A percentile compares a stretch with the other conserved stretches of the same genome.
Conservation (phyloP, 64 coral and sea anemone genomes). For the Montipora cactus region DNA sequence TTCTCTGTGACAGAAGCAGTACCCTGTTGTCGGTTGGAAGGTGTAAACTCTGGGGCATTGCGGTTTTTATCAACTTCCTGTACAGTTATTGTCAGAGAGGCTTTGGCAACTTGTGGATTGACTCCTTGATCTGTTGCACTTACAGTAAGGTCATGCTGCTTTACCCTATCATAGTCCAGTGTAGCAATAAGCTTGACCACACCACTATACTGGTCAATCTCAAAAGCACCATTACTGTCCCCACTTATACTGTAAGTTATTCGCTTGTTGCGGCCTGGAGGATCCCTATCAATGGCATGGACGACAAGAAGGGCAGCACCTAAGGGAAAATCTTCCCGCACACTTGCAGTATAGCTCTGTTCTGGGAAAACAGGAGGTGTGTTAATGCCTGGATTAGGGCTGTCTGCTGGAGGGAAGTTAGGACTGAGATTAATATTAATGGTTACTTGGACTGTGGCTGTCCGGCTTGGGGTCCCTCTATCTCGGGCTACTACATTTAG, state of each 20-base stretch:
- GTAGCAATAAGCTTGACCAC: constrained; percentile 53
- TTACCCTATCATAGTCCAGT: constrained; percentile 53
- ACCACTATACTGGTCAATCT: constrained; percentile 61
- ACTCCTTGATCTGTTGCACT: constrained; percentile 45
- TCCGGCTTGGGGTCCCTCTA: constrained; percentile 34
- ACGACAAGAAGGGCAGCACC: constrained; percentile 71
- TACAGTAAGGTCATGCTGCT: constrained; percentile 62
- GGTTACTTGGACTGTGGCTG: not conserved
- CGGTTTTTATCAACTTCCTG: constrained; percentile 90
- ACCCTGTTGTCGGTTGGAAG: constrained; percentile 30
- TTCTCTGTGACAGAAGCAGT: constrained; percentile 42
- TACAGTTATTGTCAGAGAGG: constrained; percentile 62
- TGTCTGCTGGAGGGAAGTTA: constrained; percentile 49
- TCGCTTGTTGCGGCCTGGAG: constrained; percentile 55
- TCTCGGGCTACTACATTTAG: constrained; percentile 67
- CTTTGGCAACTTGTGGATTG: constrained; percentile 28
- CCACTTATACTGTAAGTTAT: constrained; percentile 55
- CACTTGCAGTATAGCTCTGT: constrained; percentile 70
- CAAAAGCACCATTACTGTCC: constrained; percentile 51
- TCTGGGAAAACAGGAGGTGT: constrained; percentile 75
- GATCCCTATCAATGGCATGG: constrained; percentile 78
- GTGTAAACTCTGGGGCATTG: constrained; percentile 59
- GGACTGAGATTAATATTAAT: constrained; percentile 1
- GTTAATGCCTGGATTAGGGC: constrained; percentile 55
- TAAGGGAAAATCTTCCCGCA: constrained; percentile 88